Base-by-base conservation (phyloP, 2,888 invertebrate species). In the Epistrophella euchroma region DNA sequence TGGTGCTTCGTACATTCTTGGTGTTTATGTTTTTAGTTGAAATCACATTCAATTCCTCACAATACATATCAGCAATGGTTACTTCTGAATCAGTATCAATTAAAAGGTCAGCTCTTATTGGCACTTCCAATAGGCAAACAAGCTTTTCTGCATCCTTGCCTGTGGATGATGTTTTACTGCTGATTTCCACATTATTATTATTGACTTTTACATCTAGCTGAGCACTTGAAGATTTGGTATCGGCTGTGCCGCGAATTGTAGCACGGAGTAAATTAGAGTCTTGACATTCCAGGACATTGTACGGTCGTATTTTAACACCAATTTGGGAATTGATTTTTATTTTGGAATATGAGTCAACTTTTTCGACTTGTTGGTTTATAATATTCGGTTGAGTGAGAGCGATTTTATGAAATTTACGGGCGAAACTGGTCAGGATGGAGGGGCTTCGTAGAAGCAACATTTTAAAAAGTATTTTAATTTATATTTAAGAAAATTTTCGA, bases 31-130 rank as follows among this genome's bases (percentile, higher is more conserved):
- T 88, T 13, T 88, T 88, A 0, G 72, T 45, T 1, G 91, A 88
- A 3, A 79, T 86, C 0, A 92, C 88, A 6, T 86, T 80, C 4
- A 92, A 68, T 2, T 88, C 87, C 7, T 91, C 90, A 9, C 91
- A 89, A 43, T 90, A 90, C 58, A 91, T 89, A 50, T 90, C 90
- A 9, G 88, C 75, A 9, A 92, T 90, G 2, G 78, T 86, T 0
- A 91, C 90, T 19, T 88, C 88, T 19, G 87, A 88, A 3, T 88
- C 84, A 1, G 89, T 86, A 0, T 88, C 88, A 4, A 92, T 89
- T 19, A 90, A 52, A 4, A 92, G 78, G 76, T 91, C 90, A 0
- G 91, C 90, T 13, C 90, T 89, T 3, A 92, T 88, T 0, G 92
- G 92, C 7, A 92, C 89, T 22, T 90, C 90, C 1, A 92, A 60